Percentiles rank a stretch among this genome's conserved stretches.
phyloP scores from a whole-genome alignment of 2,113 vertebrate genomes.

The Trinectes maculatus region DNA sequence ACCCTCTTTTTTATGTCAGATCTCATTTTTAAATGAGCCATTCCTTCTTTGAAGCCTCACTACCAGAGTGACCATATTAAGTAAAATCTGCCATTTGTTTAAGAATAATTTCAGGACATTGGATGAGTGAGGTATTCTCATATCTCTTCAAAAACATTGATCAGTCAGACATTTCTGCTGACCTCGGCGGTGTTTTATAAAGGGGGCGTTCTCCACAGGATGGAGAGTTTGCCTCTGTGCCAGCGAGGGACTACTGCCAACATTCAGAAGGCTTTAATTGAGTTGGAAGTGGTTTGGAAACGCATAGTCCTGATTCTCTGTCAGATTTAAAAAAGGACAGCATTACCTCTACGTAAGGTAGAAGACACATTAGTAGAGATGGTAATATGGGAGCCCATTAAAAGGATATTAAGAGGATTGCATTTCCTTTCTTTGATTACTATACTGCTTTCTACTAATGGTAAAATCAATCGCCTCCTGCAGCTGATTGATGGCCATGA shows the following conservation, averaged over 20 bases:
- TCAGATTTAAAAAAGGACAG: conserved; percentile 49
- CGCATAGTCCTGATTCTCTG: conserved; percentile 30
- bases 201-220: conserved; percentile 25
- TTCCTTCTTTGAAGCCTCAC: conserved; percentile 13
- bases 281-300: conserved; percentile 63
- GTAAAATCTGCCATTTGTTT: conserved; percentile 36
- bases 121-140: conserved; percentile 28
- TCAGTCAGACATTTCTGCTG: conserved; percentile 51
- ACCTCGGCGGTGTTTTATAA: conserved; percentile 29
- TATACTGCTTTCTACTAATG: conserved; percentile 45
- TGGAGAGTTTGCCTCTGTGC: conserved; percentile 32
- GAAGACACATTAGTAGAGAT: conserved; percentile 37
- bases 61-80: not conserved
- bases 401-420: conserved; percentile 50
- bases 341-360: conserved; percentile 47
- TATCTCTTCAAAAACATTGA: conserved; percentile 28
- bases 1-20: conserved; percentile 52
- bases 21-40: conserved; percentile 16
- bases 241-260: conserved; percentile 59
- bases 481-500: conserved; percentile 82
- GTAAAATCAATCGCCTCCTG: conserved; percentile 57
- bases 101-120: conserved; percentile 26
- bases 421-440: conserved; percentile 43
- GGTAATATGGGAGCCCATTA: conserved; percentile 55
- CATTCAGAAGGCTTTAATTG: conserved; percentile 65